Evolutionary conservation across 2,797 vertebrate genomes (phyloP).

Genomic region (Melanotaenia maccullochi): DNA sequence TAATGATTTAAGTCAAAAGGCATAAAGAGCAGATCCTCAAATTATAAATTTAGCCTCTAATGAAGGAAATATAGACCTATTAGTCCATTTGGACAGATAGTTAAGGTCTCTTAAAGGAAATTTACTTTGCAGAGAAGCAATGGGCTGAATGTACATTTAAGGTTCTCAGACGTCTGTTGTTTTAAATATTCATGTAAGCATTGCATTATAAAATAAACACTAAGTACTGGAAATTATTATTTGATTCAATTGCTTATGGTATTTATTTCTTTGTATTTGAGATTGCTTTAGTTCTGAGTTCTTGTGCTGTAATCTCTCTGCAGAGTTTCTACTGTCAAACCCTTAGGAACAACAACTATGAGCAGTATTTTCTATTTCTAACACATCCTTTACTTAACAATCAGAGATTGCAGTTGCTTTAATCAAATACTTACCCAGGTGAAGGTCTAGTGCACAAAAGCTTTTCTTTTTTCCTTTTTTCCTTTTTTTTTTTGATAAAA

Average conservation of each 20-base stretch:
- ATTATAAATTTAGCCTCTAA: neutral
- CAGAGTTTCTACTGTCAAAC: neutral
- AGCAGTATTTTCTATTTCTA: conserved; percentile 6
- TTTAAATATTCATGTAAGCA: neutral
- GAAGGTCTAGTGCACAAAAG: conserved; percentile 27
- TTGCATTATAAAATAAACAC: neutral
- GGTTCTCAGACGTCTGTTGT: neutral
- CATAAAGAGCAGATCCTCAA: neutral
- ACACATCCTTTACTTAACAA: conserved; percentile 7
- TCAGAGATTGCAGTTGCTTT: conserved; percentile 10
- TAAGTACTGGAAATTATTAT: neutral
- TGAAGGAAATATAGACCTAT: no score
- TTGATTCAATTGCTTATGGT: neutral
- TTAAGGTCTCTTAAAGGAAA: neutral
- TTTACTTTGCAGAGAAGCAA: neutral
- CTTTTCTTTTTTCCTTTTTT: conserved; percentile 4
- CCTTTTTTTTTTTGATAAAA: conserved; percentile 4
- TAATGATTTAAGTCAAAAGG: neutral
- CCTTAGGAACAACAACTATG: neutral
- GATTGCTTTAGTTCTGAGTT: conserved; percentile 4
- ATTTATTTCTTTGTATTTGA: neutral
- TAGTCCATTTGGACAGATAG: neutral
- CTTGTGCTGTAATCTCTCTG: neutral
- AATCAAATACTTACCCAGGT: conserved; percentile 15
- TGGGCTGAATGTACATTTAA: neutral